Evolutionary conservation across 2,113 vertebrate species (phyloP), one percentile per base, ranked within the genome.

Genomic region (Lepus americanus): DNA sequence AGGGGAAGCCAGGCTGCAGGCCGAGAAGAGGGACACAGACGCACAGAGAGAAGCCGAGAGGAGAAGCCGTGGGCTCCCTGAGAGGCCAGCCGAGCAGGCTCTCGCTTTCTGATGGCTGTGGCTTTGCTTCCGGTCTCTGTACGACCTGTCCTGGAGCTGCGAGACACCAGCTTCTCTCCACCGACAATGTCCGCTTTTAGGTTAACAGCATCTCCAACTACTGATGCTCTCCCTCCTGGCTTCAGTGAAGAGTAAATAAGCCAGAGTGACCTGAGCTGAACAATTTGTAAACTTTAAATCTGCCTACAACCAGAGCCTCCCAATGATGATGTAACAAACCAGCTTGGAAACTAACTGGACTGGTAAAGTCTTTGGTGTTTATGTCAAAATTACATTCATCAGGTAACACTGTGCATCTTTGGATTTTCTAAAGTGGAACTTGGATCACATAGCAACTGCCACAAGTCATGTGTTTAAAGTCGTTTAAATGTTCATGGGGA

Each of bases 401-500:
- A 69, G 80, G 33, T 59, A 61, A 36, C 10, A 51, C 51, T 83
- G 79, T 87, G 81, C 76, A 74, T 79, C 69, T 44, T 77, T 69
- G 76, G 6, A 73, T 96, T 95, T 96, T 92, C 95, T 64, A 67
- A 89, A 53, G 36, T 27, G 76, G 61, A 87, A 59, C 74, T 74
- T 78, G 31, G 64, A 73, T 93, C 78, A 39, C 86, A 92, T 14
- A 90, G 74, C 80, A 87, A 95, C 29, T 80, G 93, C 59, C 82
- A 76, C 78, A 80, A 95, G 94, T 96, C 89, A 31, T 59, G 82
- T 81, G 63, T 94, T 89, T 95, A 79, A 97, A 95, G 95, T 92
- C 86, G 0, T 95, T 94, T 95, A 89, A 97, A 91, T 91, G 96
- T 97, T 97, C 95, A 33, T 51, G 59, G 82, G 13, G 86, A 96